Evolutionary conservation across 2,797 vertebrate species (phyloP), one percentile per base, ranked within the genome.

Genomic region (Tapirus indicus): DNA sequence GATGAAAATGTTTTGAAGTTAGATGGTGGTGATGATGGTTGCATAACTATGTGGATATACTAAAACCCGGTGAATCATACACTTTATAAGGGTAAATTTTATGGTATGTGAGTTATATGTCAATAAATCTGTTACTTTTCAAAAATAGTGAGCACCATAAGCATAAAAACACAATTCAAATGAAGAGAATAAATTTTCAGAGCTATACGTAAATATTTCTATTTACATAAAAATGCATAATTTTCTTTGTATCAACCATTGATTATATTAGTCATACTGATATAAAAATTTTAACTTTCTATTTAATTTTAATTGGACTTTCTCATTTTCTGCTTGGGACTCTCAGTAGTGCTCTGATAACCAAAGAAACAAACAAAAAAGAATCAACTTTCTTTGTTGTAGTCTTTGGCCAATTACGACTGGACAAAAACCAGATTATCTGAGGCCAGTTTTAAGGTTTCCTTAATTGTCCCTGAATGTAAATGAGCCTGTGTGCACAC

Each of bases 261-360:
- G 44, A 75, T 47, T 27, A 23, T 83, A 52, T 29, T 92, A 94
- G 41, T 83, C 12, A 89, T 23, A 41, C 2, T 23, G 7, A 78
- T 80, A 4, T 6, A 35, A 89, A 92, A 78, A 72, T 75, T 49
- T 72, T 52, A 49, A 91, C 29, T 71, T 87, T 74, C 27, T 90
- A 38, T 6, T 82, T 92, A 13, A 96, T 90, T 93, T 95, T 91
- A 68, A 64, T 71, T 41, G 93, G 58, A 80, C 32, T 83, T 94
- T 86, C n/a, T 95, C 25, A 66, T 89, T 95, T 94, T 58, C 47
- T 92, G 47, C 38, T 86, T 77, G 27, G n/a, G 20, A 66, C 9
- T 9, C 38, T 85, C 56, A 85, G 27, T 54, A 77, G 44, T 74
- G n/a, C 60, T 95, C 32, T 86, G 27, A 95, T 66, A 77, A 69